A percentile compares a stretch with the other conserved stretches of the same genome.
These are phyloP conservation scores for Ageneiosus marmoratus DNA, from an alignment of 2,113 vertebrate genomes.

Conservation along the genomic window DNA sequence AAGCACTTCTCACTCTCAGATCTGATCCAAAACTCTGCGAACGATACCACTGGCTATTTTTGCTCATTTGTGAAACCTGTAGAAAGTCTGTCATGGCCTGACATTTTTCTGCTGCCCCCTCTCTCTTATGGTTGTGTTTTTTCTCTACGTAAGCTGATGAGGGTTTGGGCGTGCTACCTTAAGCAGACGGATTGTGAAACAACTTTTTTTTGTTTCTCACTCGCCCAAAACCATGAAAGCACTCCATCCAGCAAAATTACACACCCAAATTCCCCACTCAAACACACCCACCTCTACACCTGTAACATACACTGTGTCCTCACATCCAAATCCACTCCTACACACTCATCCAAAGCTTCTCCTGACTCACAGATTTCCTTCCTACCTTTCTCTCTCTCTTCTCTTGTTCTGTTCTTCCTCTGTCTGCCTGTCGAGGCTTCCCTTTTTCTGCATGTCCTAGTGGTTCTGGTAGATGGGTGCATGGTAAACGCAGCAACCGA, in stretches of 20 bases:
- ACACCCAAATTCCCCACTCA: constrained; percentile 18
- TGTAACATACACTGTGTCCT: constrained; percentile 40
- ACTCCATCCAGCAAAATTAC: constrained; percentile 34
- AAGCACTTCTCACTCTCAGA: constrained; percentile 52
- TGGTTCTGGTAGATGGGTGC: constrained; percentile 99
- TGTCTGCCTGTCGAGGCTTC: constrained; percentile 51
- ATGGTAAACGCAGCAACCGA: constrained; percentile 96
- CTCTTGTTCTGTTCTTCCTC: constrained; percentile 43
- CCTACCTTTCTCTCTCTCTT: constrained; percentile 21
- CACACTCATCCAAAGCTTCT: constrained; percentile 36
- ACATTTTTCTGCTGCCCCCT: constrained; percentile 27
- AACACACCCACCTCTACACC: constrained; percentile 31
- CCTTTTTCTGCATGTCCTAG: constrained; percentile 90
- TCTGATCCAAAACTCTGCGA: constrained; percentile 40
- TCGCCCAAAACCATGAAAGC: constrained; percentile 32
- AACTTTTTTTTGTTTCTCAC: constrained; percentile 43
- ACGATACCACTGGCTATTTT: constrained; percentile 36
- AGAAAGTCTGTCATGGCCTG: constrained; percentile 30
- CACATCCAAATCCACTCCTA: constrained; percentile 22
- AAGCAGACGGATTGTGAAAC: constrained; percentile 67
- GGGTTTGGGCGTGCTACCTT: constrained; percentile 72
- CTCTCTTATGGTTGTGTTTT: constrained; percentile 46
- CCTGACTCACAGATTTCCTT: constrained; percentile 32
- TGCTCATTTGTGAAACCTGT: constrained; percentile 34
- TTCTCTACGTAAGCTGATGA: constrained; percentile 70